Percentiles rank a stretch among this genome's conserved stretches.
These are phyloP conservation scores for Castor canadensis DNA, from an alignment of 2,113 vertebrate genomes.

Conservation along the genomic window DNA sequence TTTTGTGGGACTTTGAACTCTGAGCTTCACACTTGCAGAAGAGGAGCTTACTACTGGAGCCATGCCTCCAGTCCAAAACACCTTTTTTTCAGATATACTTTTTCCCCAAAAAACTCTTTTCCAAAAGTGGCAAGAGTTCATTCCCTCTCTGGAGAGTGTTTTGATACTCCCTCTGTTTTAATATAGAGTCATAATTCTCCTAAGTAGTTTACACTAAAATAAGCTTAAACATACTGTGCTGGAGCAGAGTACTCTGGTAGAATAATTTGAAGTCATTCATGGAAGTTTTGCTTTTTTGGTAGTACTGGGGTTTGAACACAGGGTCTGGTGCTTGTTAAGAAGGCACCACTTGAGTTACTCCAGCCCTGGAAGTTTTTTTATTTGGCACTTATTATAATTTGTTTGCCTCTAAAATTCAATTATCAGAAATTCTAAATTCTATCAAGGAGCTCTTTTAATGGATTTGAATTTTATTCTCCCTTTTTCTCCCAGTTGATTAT, in stretches of 20 bases:
- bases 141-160: neutral
- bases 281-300: neutral
- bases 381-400: neutral
- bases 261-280: neutral
- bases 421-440: conserved; percentile 22
- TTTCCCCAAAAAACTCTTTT: neutral
- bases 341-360: too few species aligned
- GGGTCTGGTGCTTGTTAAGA: too few species aligned
- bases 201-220: neutral
- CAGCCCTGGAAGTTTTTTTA: too few species aligned
- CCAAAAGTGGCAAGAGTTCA: neutral
- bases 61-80: neutral
- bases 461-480: neutral
- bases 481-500: neutral
- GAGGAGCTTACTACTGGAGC: too few species aligned
- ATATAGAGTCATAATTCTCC: neutral
- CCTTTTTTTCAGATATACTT: neutral
- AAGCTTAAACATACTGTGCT: neutral
- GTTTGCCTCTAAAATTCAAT: neutral
- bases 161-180: neutral
- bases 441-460: neutral
- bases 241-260: neutral
- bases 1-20: too few species aligned
- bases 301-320: too few species aligned
- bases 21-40: too few species aligned